These are phyloP conservation scores for Octopus sinensis DNA, from an alignment of 1,140 invertebrate genomes.

Conservation along the genomic window DNA sequence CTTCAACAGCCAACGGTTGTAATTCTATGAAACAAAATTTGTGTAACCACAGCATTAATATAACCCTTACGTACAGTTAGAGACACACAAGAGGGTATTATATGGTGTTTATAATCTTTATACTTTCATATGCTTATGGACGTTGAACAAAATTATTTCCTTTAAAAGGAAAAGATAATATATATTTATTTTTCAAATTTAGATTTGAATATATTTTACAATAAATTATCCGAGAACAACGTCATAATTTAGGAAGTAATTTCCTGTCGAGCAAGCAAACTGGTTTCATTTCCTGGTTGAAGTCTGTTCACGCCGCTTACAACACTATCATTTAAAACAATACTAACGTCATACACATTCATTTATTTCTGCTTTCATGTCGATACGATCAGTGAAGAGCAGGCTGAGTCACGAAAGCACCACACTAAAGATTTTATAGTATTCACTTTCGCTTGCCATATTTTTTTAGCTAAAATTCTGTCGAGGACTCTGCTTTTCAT, in stretches of 20 bases:
- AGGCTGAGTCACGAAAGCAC: too few relatives aligned
- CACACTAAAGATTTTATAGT: too few relatives aligned
- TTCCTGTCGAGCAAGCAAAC: too few relatives aligned
- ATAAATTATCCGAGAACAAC: neutral
- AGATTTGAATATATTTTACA: neutral
- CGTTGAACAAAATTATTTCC: constrained; percentile 4
- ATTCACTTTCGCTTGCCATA: too few relatives aligned
- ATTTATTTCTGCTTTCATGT: too few relatives aligned
- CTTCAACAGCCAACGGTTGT: constrained; percentile 1
- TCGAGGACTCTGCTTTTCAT: too few relatives aligned
- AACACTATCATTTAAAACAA: too few relatives aligned
- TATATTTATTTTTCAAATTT: neutral
- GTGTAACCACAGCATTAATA: constrained; percentile 52
- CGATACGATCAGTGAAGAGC: too few relatives aligned
- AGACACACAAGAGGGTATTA: neutral
- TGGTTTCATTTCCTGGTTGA: too few relatives aligned
- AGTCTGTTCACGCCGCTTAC: too few relatives aligned
- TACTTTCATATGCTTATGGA: neutral
- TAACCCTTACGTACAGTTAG: constrained; percentile 51
- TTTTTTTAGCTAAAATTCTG: too few relatives aligned
- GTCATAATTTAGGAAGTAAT: neutral
- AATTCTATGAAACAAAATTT: constrained; percentile 26
- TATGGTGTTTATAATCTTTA: neutral
- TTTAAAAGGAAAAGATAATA: neutral
- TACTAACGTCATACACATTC: too few relatives aligned